Evolutionary conservation across 2,113 vertebrate genomes (phyloP), one percentile per base, ranked within the genome.

Genomic region (Ochotona curzoniae): DNA sequence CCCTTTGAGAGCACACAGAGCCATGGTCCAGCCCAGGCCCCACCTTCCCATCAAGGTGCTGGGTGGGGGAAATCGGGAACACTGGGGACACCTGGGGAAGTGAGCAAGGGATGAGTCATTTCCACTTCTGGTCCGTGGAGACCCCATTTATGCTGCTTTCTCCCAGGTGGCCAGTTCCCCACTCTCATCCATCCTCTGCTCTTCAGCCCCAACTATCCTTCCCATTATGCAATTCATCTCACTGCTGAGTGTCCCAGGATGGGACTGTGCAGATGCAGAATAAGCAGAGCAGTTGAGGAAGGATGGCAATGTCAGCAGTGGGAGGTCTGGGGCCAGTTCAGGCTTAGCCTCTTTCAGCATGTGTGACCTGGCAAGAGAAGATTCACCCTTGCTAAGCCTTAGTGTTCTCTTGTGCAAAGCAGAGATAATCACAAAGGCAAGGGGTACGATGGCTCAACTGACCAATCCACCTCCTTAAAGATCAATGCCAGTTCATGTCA

Each of bases 1-100:
- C 93, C 70, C 76, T 90, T 44, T 5, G 0, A 11, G 69, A 88
- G 92, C 88, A 93, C 85, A 44, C 57, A 30, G 83, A 96, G 25
- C 20, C 73, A 75, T 35, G 30, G 89, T n/a, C 28, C 28, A 66
- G 30, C 11, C 84, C 63, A 81, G 71, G 14, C 78, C 90, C 6
- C 9, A 44, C 87, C 64, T 80, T 71, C 73, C 21, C 15, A 44
- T 44, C 0, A 8, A 2, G 32, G 81, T 80, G 30, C 35, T 12
- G 57, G 44, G 2, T 6, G 38, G 94, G 86, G 60, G 49, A 32
- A 7, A 90, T 25, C 1, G 35, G 49, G 49, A 83, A 89, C 28
- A 2, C 2, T 32, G 44, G 5, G 38, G 80, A 63, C 10, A 66
- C 82, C 23, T 47, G 60, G n/a, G 86, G 32, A 82, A 7, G 28